Conservation (phyloP, 1,140 invertebrate species). For the Oryzaephilus surinamensis region DNA sequence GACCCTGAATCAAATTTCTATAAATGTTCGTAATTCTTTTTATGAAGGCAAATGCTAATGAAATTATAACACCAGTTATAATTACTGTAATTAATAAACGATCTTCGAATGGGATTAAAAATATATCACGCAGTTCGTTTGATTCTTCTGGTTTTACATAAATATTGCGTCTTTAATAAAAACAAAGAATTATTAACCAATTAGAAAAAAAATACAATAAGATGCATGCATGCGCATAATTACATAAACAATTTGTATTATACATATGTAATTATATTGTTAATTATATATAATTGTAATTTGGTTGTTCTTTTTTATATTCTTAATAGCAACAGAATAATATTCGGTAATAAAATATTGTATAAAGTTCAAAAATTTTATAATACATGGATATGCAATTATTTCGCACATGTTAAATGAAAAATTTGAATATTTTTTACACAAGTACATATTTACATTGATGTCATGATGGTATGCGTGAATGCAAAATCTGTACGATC, state of each 20-base stretch:
- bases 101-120: slow-evolving; percentile 47
- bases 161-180: slow-evolving; percentile 47
- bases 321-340: no score
- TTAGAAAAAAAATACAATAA: no score
- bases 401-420: background rate
- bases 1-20: slow-evolving; percentile 22
- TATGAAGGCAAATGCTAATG: slow-evolving; percentile 23
- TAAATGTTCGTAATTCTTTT: slow-evolving; percentile 40
- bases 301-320: no score
- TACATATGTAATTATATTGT: no score
- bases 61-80: slow-evolving; percentile 39
- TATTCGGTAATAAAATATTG: no score
- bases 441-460: slow-evolving; percentile 9
- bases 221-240: no score
- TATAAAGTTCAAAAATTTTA: no score
- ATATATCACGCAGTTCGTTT: slow-evolving; percentile 49
- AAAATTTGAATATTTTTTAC: background rate
- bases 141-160: slow-evolving; percentile 50
- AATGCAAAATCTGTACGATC: slow-evolving; percentile 46
- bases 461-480: slow-evolving; percentile 21
- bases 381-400: background rate
- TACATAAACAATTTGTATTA: no score
- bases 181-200: no score
- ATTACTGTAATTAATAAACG: slow-evolving; percentile 42
- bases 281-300: no score